Conservation (phyloP, 1,140 invertebrate species). For the Drosophila punjabiensis region DNA sequence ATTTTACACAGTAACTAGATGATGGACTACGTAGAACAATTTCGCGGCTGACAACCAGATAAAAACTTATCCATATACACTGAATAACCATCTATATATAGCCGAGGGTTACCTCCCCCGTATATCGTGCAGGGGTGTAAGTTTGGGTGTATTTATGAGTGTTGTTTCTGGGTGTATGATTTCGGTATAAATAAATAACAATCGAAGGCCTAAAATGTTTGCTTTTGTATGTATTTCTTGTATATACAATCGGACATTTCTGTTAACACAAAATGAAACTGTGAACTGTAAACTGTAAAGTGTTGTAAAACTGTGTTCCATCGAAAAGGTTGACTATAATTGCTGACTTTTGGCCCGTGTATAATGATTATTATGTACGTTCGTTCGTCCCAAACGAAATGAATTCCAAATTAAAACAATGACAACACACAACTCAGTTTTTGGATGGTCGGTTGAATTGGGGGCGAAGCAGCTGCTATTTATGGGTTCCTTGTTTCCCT, state of each 20-base stretch:
- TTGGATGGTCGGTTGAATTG: neutral
- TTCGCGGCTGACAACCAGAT: slow-evolving; percentile 71
- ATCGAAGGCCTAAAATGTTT: slow-evolving; percentile 42
- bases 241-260: slow-evolving; percentile 62
- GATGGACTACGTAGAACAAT: slow-evolving; percentile 76
- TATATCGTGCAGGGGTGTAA: slow-evolving; percentile 16
- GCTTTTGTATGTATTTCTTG: slow-evolving; percentile 33
- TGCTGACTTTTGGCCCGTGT: slow-evolving; percentile 61
- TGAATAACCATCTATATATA: slow-evolving; percentile 59
- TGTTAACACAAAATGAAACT: slow-evolving; percentile 49
- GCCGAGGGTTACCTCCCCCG: slow-evolving; percentile 5
- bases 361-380: slow-evolving; percentile 30
- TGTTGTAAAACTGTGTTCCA: slow-evolving; percentile 12
- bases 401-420: slow-evolving; percentile 65
- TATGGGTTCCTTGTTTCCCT: neutral
- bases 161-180: slow-evolving; percentile 17
- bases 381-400: slow-evolving; percentile 37
- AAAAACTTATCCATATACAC: slow-evolving; percentile 74
- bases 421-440: slow-evolving; percentile 53
- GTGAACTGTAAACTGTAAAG: slow-evolving; percentile 2
- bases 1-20: slow-evolving; percentile 75
- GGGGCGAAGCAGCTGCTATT: slow-evolving; percentile 21
- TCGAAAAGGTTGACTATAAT: slow-evolving; percentile 54
- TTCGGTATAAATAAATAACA: slow-evolving; percentile 51
- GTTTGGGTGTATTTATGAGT: neutral